phyloP scores from a whole-genome alignment of 2,888 invertebrate species.

The Drosophila formosana region DNA sequence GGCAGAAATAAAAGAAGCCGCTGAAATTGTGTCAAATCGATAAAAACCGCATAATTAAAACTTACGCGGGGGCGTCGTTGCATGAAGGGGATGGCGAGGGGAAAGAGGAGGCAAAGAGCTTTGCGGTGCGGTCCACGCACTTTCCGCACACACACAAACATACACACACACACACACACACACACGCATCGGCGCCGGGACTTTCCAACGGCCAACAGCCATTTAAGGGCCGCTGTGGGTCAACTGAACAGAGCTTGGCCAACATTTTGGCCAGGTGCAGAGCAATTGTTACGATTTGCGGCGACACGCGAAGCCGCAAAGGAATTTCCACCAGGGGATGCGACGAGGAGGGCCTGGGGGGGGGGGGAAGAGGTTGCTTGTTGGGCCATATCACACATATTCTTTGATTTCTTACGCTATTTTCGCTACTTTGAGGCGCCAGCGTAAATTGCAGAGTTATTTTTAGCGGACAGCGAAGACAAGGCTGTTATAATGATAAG shows the following conservation, averaged over 20 bases:
- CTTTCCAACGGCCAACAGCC: slow-evolving; percentile 28
- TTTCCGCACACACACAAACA: slow-evolving; percentile 28
- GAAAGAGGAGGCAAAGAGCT: background rate
- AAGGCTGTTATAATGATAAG: slow-evolving; percentile 3
- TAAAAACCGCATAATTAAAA: slow-evolving; percentile 82
- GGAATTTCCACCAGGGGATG: slow-evolving; percentile 12
- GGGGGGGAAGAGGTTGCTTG: background rate
- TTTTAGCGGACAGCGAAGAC: slow-evolving; percentile 1
- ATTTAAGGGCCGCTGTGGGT: slow-evolving; percentile 64
- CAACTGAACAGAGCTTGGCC: slow-evolving; percentile 74
- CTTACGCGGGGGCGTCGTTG: slow-evolving; percentile 59
- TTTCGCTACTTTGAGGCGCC: slow-evolving; percentile 31
- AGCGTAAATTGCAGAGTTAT: slow-evolving; percentile 19
- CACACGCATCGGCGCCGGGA: slow-evolving; percentile 47
- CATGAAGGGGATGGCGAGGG: background rate
- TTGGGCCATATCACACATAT: slow-evolving; percentile 12
- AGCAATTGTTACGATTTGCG: slow-evolving; percentile 33
- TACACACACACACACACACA: slow-evolving; percentile 30
- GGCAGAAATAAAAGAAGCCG: slow-evolving; percentile 46
- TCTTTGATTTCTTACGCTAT: slow-evolving; percentile 13
- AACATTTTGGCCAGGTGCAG: slow-evolving; percentile 42
- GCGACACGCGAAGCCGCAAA: slow-evolving; percentile 51
- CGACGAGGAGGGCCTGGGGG: background rate
- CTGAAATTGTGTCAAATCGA: slow-evolving; percentile 82
- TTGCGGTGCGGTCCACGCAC: slow-evolving; percentile 57